phyloP scores from a whole-genome alignment of 1,140 invertebrate species.

The Scaptomyza graminum region DNA sequence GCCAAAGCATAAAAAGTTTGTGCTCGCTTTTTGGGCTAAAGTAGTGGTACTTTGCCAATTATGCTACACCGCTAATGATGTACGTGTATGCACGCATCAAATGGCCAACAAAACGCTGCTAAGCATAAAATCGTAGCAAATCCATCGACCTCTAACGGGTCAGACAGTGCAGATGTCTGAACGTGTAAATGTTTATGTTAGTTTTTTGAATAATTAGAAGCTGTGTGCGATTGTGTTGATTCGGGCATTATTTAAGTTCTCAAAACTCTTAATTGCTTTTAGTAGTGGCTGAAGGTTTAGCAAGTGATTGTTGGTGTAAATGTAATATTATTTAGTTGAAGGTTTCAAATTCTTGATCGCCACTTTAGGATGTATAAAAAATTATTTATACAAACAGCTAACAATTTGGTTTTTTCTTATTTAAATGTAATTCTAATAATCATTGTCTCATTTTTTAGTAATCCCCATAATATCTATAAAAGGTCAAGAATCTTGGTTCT shows the following conservation, averaged over 20 bases:
- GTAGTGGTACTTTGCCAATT: conserved; percentile 40
- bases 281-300: background rate
- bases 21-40: conserved; percentile 35
- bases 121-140: conserved; percentile 42
- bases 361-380: no score
- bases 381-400: background rate
- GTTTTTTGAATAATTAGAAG: conserved; percentile 4
- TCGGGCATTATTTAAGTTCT: background rate
- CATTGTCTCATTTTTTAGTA: conserved; percentile 20
- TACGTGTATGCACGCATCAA: conserved; percentile 35
- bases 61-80: conserved; percentile 54
- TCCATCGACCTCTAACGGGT: conserved; percentile 48
- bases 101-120: conserved; percentile 38
- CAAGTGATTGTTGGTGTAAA: no score
- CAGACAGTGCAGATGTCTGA: background rate
- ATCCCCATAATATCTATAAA: conserved; percentile 50
- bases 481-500: conserved; percentile 32
- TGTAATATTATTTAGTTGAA: no score
- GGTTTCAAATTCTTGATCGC: no score
- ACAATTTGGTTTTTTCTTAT: background rate
- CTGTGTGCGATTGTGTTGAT: background rate
- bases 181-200: background rate
- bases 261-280: background rate
- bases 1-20: conserved; percentile 48
- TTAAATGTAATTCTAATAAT: conserved; percentile 7